Evolutionary conservation across 1,140 invertebrate species (phyloP).

Genomic region (Drosophila sturtevanti): DNA sequence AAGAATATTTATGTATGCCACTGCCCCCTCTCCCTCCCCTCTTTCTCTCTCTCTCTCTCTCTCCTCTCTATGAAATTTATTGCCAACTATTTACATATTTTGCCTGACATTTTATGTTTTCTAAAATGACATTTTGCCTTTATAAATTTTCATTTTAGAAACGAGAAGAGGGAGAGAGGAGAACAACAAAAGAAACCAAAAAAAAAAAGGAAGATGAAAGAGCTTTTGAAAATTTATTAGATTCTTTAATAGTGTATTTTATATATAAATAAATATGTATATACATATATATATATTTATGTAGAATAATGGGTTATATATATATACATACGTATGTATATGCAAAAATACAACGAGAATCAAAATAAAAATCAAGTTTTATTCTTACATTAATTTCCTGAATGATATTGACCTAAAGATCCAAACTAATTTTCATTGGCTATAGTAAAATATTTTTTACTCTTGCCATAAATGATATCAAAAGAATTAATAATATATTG

Average conservation of each 20-base stretch:
- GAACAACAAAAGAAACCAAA: no score
- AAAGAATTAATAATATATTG: no score
- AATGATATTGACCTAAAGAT: slow-evolving; percentile 1
- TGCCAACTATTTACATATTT: slow-evolving; percentile 13
- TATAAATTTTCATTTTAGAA: background rate
- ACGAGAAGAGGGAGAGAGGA: background rate
- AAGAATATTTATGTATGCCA: no score
- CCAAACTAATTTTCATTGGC: background rate
- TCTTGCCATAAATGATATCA: background rate
- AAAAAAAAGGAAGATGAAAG: background rate
- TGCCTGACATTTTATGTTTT: slow-evolving; percentile 5
- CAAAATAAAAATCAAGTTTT: background rate
- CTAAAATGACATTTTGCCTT: slow-evolving; percentile 2
- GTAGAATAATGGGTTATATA: slow-evolving; percentile 1
- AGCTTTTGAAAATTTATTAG: slow-evolving; percentile 8
- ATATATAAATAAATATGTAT: background rate
- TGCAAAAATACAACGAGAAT: no score
- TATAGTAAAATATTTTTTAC: background rate
- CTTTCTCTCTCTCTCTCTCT: background rate
- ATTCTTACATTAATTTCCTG: background rate
- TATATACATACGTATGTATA: no score
- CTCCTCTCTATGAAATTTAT: background rate
- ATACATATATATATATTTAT: background rate
- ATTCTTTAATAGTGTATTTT: background rate
- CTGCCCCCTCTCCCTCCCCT: background rate